Evolutionary conservation across 2,113 vertebrate species (phyloP).

Genomic region (Labeo rohita): DNA sequence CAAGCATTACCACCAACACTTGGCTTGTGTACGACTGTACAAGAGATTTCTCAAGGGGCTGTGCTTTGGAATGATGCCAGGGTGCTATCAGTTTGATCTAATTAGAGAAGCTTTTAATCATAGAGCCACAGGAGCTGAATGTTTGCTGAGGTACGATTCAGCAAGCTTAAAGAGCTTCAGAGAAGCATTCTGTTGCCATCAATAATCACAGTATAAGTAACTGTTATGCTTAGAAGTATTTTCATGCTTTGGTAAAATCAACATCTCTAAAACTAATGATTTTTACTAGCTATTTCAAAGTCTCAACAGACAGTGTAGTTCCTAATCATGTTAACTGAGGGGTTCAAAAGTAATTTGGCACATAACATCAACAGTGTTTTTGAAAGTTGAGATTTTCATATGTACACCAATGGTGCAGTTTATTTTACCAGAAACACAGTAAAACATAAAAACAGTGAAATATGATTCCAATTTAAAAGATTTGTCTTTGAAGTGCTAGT

Average conservation of each 20-base stretch:
- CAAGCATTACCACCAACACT: slow-evolving; percentile 18
- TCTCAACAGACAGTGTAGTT: neutral
- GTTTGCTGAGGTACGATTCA: slow-evolving; percentile 23
- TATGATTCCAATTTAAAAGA: too few species aligned
- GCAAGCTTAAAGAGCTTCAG: slow-evolving; percentile 9
- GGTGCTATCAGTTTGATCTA: slow-evolving; percentile 45
- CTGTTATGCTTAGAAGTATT: neutral
- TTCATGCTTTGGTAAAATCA: neutral
- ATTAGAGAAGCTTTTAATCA: slow-evolving; percentile 48
- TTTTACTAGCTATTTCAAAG: neutral
- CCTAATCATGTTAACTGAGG: neutral
- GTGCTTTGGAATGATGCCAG: neutral
- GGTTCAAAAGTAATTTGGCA: neutral
- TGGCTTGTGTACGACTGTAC: neutral
- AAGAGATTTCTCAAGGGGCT: slow-evolving; percentile 11
- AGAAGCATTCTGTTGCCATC: slow-evolving; percentile 9
- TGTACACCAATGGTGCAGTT: neutral
- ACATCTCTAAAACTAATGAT: neutral
- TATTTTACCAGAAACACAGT: neutral
- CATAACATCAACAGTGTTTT: neutral
- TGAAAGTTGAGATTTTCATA: neutral
- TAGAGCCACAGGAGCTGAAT: slow-evolving; percentile 34
- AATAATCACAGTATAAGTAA: neutral
- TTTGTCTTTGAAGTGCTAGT: too few species aligned
- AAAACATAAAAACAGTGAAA: neutral